Evolutionary conservation across 2,888 invertebrate genomes (phyloP), one percentile per base, ranked within the genome.

Genomic region (Apamea monoglypha): DNA sequence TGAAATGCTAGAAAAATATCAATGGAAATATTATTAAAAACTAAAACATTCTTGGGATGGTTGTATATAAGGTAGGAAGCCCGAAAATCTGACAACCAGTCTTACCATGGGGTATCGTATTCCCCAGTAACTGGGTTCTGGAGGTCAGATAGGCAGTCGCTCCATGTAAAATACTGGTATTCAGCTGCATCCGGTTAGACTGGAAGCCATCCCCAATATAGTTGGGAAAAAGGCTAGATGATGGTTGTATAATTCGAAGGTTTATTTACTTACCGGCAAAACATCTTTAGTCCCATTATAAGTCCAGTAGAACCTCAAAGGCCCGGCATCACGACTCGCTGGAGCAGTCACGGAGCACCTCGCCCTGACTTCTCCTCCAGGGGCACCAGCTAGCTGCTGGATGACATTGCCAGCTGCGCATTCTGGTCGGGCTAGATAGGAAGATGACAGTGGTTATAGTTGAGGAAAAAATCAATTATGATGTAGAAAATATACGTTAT

Each of bases 341-440:
- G 98, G 98, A 0, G 99, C 98, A 84, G 98, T 98, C 74, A 99
- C 98, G 84, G 98, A 98, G 93, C 99, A 99, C 75, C 98, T 97
- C 16, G 98, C 98, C 76, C 97, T 97, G 74, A 98, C 97, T 74
- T 98, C 97, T 81, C 98, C 98, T 87, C 98, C 98, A 63, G 98
- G 98, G 44, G 98, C 97, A 5, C 98, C 98, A 3, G 98, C 98
- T 69, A 98, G 95, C 88, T 98, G 98, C 90, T 97, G 98, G 74
- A 97, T 97, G 84, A 98, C 98, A 80, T 97, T 97, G 67, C 98
- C 98, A 8, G 97, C 97, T 85, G 97, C 98, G 92, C 98, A 98
- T 88, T 98, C 97, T 61, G 98, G 98, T 29, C 98, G 98, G 93
- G 98, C 98, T 98, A 95, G 89, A 36, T 59, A 12, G 29, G 2